phyloP scores from a whole-genome alignment of 1,140 invertebrate species.

The Papilio polytes region DNA sequence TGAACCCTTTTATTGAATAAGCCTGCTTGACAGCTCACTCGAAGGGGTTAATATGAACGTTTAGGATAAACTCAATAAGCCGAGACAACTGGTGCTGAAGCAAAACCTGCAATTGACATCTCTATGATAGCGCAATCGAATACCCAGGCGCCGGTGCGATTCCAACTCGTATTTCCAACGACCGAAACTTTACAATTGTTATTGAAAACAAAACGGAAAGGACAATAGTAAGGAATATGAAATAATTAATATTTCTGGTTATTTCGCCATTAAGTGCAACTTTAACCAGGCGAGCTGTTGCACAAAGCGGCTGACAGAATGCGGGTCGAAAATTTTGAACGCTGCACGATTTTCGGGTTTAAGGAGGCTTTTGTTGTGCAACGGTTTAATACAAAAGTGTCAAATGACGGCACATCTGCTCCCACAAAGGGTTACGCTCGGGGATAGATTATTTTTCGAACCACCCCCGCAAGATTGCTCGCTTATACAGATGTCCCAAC shows the following conservation, averaged over 20 bases:
- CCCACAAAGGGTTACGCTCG: slow-evolving; percentile 80
- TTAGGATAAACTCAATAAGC: slow-evolving; percentile 82
- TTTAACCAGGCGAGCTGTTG: slow-evolving; percentile 40
- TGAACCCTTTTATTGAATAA: slow-evolving; percentile 75
- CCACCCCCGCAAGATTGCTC: slow-evolving; percentile 80
- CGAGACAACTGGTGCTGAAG: slow-evolving; percentile 80
- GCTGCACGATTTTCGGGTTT: slow-evolving; percentile 81
- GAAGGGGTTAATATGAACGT: slow-evolving; percentile 82
- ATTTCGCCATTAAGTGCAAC: slow-evolving; percentile 49
- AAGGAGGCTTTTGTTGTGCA: slow-evolving; percentile 83
- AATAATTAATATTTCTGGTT: slow-evolving; percentile 39
- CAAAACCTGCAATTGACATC: slow-evolving; percentile 80
- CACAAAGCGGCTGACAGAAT: slow-evolving; percentile 74
- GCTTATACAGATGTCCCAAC: slow-evolving; percentile 80
- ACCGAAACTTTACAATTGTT: slow-evolving; percentile 33
- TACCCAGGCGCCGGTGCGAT: slow-evolving; percentile 48
- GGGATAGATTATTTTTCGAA: slow-evolving; percentile 82
- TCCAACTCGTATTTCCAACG: slow-evolving; percentile 33
- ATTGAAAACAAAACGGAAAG: slow-evolving; percentile 37
- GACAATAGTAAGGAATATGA: slow-evolving; percentile 22
- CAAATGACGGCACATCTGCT: slow-evolving; percentile 83
- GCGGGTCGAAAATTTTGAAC: slow-evolving; percentile 78
- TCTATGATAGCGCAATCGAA: slow-evolving; percentile 69
- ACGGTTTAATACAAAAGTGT: slow-evolving; percentile 84
- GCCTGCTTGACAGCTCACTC: slow-evolving; percentile 78